Conservation (phyloP, 2,113 vertebrate species). For the Pseudorasbora parva region DNA sequence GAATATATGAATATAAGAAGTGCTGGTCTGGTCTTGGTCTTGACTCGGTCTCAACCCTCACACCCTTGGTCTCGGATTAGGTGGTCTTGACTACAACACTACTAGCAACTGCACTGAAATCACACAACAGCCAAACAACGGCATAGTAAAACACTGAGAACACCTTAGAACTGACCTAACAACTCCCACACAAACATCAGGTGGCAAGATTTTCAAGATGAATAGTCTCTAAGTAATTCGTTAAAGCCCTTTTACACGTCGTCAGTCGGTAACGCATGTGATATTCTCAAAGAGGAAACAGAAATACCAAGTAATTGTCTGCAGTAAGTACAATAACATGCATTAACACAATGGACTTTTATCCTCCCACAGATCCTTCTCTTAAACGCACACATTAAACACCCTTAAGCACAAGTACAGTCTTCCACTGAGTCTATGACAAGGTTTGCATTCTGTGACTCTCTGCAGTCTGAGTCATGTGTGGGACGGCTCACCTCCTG, state of each 20-base stretch:
- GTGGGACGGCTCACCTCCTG: background rate
- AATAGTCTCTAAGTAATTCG: background rate
- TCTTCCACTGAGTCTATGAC: background rate
- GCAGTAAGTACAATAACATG: background rate
- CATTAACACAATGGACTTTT: slow-evolving; percentile 12
- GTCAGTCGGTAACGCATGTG: background rate
- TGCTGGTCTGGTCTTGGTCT: no score
- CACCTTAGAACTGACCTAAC: background rate
- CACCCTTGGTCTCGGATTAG: no score
- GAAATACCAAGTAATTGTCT: background rate
- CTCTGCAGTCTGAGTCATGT: slow-evolving; percentile 33
- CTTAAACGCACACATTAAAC: slow-evolving; percentile 16
- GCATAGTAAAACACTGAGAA: background rate
- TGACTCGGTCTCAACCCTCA: no score
- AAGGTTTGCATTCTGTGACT: slow-evolving; percentile 13
- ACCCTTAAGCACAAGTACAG: background rate
- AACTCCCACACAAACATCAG: background rate
- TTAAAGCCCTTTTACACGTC: background rate
- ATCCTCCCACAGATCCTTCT: slow-evolving; percentile 3
- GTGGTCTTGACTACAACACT: no score
- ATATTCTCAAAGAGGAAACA: background rate
- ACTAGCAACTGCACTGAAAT: background rate
- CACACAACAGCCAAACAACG: background rate
- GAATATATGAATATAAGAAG: no score
- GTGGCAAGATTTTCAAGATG: background rate